These are phyloP conservation scores for Psilopogon haemacephalus DNA, from an alignment of 2,113 vertebrate genomes.

Conservation along the genomic window DNA sequence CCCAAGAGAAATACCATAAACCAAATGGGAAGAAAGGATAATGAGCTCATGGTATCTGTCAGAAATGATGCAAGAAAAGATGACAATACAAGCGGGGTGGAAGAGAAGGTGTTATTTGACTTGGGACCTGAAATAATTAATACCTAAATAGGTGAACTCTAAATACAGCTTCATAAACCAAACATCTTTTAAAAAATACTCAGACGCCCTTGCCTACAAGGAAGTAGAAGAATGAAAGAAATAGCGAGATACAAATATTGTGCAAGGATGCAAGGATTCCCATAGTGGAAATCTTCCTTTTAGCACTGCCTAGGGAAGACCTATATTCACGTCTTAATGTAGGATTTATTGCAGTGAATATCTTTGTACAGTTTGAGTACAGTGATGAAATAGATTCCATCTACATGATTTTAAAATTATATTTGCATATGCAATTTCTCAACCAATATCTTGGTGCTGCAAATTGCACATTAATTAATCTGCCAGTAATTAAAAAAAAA, in stretches of 20 bases:
- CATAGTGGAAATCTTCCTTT: background rate
- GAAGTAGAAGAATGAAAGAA: background rate
- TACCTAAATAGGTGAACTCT: background rate
- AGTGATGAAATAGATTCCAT: background rate
- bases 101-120: background rate
- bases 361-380: background rate
- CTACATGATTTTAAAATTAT: background rate
- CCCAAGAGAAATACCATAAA: slow-evolving; percentile 25
- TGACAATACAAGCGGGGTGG: accelerated
- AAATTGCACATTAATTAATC: background rate
- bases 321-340: background rate
- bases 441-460: background rate
- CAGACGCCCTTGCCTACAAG: background rate
- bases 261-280: background rate
- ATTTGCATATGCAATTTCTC: background rate
- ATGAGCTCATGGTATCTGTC: background rate
- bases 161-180: background rate
- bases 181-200: slow-evolving; percentile 1
- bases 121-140: background rate
- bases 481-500: background rate
- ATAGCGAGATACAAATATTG: background rate
- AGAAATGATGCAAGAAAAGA: background rate
- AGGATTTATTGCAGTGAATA: background rate
- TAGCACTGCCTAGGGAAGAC: background rate
- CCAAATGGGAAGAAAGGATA: background rate